Conservation (phyloP, 2,797 vertebrate genomes). For the Silurus lanzhouensis region DNA sequence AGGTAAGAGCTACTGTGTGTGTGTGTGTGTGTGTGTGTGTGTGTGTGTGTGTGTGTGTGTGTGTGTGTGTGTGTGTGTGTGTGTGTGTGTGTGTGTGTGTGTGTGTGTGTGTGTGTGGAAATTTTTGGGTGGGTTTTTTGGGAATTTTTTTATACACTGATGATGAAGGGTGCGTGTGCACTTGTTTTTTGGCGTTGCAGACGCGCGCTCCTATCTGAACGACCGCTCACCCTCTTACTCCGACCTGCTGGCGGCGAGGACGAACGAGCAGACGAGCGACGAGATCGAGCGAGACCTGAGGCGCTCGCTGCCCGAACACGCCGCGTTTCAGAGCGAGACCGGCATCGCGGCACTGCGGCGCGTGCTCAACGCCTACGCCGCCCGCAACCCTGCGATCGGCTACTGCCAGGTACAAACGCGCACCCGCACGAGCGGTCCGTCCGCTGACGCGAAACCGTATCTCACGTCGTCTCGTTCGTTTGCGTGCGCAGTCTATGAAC, state of each 20-base stretch:
- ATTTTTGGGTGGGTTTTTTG: no score
- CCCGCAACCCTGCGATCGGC: slow-evolving; percentile 93
- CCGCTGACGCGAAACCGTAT: no score
- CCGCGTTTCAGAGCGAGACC: slow-evolving; percentile 90
- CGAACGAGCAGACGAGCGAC: slow-evolving; percentile 86
- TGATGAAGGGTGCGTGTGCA: background rate
- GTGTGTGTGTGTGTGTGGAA: background rate
- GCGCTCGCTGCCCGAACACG: slow-evolving; percentile 92
- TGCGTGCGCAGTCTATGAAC: slow-evolving; percentile 88
- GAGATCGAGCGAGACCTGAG: slow-evolving; percentile 96
- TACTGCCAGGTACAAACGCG: slow-evolving; percentile 89
- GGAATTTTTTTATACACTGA: no score
- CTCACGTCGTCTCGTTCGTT: background rate
- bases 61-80: background rate
- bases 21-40: background rate
- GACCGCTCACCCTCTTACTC: slow-evolving; percentile 83
- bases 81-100: background rate
- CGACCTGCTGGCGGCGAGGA: slow-evolving; percentile 82
- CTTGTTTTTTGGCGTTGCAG: slow-evolving; percentile 64
- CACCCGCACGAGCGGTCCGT: no score
- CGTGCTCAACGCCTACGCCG: slow-evolving; percentile 90
- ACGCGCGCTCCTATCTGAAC: slow-evolving; percentile 81
- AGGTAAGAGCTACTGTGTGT: slow-evolving; percentile 68
- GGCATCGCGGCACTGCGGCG: slow-evolving; percentile 91
- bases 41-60: background rate